phyloP scores from a whole-genome alignment of 2,888 invertebrate genomes.

The Hipparchia semele region DNA sequence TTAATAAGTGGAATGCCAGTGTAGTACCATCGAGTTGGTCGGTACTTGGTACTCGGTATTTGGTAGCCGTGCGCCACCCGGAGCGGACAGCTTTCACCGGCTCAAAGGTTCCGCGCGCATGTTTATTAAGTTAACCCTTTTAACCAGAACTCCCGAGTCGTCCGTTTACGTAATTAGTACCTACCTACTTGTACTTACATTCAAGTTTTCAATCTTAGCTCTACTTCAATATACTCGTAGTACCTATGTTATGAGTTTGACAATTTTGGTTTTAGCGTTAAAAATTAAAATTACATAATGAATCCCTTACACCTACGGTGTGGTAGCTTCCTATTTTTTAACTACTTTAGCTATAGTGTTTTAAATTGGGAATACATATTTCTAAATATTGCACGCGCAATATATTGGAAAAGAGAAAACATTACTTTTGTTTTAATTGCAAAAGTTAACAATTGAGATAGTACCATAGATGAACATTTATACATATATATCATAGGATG shows the following conservation, averaged over 20 bases:
- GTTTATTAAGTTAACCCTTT: slow-evolving; percentile 78
- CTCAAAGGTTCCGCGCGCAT: slow-evolving; percentile 72
- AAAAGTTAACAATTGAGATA: no score
- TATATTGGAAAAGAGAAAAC: no score
- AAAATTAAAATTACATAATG: no score
- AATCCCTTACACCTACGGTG: no score
- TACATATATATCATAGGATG: no score
- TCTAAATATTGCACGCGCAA: no score
- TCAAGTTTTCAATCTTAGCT: slow-evolving; percentile 19
- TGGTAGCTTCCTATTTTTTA: no score
- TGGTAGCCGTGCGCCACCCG: slow-evolving; percentile 46
- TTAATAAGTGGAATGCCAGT: slow-evolving; percentile 32
- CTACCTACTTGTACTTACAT: slow-evolving; percentile 55
- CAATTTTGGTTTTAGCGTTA: background rate
- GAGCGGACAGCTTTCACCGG: slow-evolving; percentile 71
- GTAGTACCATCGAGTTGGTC: slow-evolving; percentile 45
- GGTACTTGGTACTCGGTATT: slow-evolving; percentile 31
- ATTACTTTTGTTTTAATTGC: no score
- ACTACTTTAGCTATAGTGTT: no score
- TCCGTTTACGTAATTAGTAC: slow-evolving; percentile 66
- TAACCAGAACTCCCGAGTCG: slow-evolving; percentile 69
- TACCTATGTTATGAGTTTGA: background rate
- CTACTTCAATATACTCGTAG: background rate
- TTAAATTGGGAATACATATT: no score
- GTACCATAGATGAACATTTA: no score